These are phyloP conservation scores for Hystrix brachyura DNA, from an alignment of 2,113 vertebrate genomes.

Conservation along the genomic window DNA sequence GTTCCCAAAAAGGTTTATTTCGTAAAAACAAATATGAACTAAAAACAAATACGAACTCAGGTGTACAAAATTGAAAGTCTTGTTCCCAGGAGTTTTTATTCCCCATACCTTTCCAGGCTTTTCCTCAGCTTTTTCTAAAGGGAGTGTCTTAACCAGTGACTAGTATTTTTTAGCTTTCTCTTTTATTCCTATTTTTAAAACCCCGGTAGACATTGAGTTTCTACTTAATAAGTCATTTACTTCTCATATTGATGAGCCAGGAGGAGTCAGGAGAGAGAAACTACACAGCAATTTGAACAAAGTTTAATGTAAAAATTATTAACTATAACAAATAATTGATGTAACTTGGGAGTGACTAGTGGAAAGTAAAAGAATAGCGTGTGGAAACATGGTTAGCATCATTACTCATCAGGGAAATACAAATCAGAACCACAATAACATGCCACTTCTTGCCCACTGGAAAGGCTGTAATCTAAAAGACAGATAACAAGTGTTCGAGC, in stretches of 20 bases:
- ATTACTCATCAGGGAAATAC: not conserved
- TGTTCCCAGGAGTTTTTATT: not conserved
- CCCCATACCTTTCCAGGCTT: not conserved
- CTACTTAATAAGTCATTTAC: constrained; percentile 24
- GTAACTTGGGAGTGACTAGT: not conserved
- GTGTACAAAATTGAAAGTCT: not conserved
- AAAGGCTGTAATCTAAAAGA: not conserved
- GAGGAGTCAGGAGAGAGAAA: not conserved
- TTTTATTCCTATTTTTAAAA: constrained; percentile 46
- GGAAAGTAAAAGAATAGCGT: constrained; percentile 7
- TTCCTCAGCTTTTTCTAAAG: constrained; percentile 15
- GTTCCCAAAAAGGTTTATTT: not conserved
- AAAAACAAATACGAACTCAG: not conserved
- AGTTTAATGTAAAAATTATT: not conserved
- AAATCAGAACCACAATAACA: not conserved
- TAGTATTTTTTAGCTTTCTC: constrained; percentile 26
- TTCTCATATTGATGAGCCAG: not conserved
- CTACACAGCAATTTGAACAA: not conserved
- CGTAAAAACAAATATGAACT: not conserved
- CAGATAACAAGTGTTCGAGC: not conserved
- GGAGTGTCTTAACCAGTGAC: not conserved
- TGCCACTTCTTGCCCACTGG: not conserved
- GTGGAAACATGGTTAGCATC: not conserved
- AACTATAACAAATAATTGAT: not conserved
- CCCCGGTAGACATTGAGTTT: constrained; percentile 1